Percentiles rank a stretch among this genome's conserved stretches.
phyloP scores from a whole-genome alignment of 2,113 vertebrate species.

The Hemiscyllium ocellatum region DNA sequence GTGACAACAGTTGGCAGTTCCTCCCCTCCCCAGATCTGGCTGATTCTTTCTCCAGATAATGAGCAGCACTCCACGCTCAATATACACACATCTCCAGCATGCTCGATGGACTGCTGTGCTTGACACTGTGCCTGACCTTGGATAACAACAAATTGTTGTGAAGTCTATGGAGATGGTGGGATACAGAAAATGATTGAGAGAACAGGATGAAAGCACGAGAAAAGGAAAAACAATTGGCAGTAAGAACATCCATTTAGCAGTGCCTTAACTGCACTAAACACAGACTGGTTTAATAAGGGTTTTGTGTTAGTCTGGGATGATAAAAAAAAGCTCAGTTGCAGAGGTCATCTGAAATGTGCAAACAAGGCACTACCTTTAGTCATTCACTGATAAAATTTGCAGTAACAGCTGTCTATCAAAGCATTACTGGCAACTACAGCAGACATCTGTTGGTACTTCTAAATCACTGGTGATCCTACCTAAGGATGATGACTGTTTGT shows the following conservation, averaged over 20 bases:
- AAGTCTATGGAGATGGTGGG: neutral
- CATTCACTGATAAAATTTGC: constrained; percentile 20
- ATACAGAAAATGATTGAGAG: constrained; percentile 7
- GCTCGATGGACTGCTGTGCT: neutral
- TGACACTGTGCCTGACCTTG: constrained; percentile 20
- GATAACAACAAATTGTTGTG: constrained; percentile 19
- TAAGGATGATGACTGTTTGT: constrained; percentile 24
- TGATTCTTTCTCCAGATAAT: constrained; percentile 9
- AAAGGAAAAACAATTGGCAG: neutral
- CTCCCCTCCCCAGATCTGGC: neutral
- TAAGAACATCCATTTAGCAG: neutral
- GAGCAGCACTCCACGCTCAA: neutral
- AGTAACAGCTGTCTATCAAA: constrained; percentile 20
- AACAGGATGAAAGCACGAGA: constrained; percentile 20
- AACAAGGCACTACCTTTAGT: neutral
- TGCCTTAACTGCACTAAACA: constrained; percentile 20
- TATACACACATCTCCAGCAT: neutral
- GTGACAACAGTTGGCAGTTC: constrained; percentile 1
- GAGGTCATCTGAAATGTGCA: constrained; percentile 34
- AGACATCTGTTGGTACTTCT: constrained; percentile 26
- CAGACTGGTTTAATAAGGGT: neutral
- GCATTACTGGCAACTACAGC: constrained; percentile 19
- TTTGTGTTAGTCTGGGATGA: neutral
- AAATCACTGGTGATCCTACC: constrained; percentile 28
- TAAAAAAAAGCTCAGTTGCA: neutral